Conservation (phyloP, 2,113 vertebrate genomes). For the Sceloporus undulatus region DNA sequence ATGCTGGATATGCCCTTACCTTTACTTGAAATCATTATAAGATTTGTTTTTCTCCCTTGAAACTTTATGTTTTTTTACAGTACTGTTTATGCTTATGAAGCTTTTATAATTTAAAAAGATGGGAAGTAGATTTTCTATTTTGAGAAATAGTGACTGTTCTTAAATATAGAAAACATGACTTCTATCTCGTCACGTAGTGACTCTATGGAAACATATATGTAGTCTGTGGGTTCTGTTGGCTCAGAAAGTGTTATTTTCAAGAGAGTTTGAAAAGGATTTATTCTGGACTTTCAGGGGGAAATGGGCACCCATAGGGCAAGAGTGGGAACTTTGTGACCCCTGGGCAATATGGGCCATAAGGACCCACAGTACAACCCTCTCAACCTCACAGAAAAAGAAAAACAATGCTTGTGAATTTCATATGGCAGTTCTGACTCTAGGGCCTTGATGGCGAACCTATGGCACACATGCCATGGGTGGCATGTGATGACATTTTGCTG, state of each 20-base stretch:
- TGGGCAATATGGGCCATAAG: no score
- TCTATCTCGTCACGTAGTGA: not conserved
- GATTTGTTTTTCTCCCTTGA: not conserved
- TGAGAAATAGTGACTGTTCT: not conserved
- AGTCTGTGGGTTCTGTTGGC: not conserved
- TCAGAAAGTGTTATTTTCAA: not conserved
- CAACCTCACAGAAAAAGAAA: no score
- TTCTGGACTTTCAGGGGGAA: not conserved
- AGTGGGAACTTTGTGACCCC: no score
- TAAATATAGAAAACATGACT: not conserved
- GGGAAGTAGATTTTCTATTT: constrained; percentile 4
- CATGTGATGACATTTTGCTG: no score
- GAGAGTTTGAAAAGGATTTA: not conserved
- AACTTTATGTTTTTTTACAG: not conserved
- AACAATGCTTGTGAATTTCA: no score
- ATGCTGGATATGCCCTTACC: constrained; percentile 11
- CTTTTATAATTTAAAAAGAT: not conserved
- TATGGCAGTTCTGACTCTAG: no score
- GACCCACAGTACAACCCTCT: no score
- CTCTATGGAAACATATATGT: no score
- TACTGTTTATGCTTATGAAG: not conserved
- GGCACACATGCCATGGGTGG: no score
- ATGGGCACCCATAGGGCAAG: no score
- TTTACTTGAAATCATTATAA: not conserved
- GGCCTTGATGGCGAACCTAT: no score